A percentile compares a stretch with the other conserved stretches of the same genome.
Evolutionary conservation across 2,113 vertebrate species (phyloP).

Genomic region (Laterallus jamaicensis): DNA sequence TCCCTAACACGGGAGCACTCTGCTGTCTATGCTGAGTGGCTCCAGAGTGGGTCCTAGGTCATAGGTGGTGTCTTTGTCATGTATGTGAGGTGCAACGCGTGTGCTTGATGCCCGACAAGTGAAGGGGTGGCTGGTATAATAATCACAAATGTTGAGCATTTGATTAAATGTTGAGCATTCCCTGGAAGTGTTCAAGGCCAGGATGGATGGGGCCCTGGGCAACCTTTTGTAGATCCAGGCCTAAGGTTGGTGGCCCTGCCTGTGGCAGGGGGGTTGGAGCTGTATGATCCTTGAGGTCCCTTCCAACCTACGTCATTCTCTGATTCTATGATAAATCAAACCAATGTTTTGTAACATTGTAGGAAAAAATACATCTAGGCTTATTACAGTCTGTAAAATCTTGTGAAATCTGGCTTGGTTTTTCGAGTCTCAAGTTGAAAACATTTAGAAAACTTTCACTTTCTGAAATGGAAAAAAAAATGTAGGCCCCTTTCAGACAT

Average conservation of each 20-base stretch:
- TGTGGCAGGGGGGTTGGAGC: too few species aligned
- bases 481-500: neutral
- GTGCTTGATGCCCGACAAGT: too few species aligned
- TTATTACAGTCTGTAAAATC: neutral
- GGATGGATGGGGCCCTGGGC: too few species aligned
- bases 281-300: too few species aligned
- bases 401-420: neutral
- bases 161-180: accelerated
- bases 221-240: too few species aligned
- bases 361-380: neutral
- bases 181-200: too few species aligned
- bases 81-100: neutral
- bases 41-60: neutral
- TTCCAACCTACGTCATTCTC: too few species aligned
- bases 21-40: neutral
- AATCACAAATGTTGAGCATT: neutral
- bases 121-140: neutral
- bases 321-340: neutral
- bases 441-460: neutral
- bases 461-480: neutral
- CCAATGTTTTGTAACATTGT: neutral
- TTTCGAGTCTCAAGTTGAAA: neutral
- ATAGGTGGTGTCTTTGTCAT: too few species aligned
- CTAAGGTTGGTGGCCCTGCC: too few species aligned
- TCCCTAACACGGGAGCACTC: neutral